A percentile compares a stretch with the other conserved stretches of the same genome.
Evolutionary conservation across 2,113 vertebrate genomes (phyloP).

Genomic region (Stigmatopora nigra): DNA sequence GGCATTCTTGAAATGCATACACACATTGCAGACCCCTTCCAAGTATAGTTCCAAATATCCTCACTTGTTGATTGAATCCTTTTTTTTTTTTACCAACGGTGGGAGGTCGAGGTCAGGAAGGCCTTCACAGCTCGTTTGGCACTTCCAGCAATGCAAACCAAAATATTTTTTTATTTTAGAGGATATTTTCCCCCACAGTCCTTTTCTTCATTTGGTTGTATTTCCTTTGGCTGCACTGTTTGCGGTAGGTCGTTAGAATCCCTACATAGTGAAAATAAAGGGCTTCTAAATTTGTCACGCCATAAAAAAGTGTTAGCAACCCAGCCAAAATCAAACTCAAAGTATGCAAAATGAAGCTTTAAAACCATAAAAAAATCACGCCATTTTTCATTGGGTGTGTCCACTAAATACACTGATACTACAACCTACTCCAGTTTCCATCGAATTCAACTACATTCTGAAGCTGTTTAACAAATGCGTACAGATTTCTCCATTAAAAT

Average conservation of each 20-base stretch:
- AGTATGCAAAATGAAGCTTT: neutral
- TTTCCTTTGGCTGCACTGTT: neutral
- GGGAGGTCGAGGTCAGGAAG: neutral
- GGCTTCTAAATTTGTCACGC: neutral
- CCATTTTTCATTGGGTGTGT: no score
- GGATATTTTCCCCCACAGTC: neutral
- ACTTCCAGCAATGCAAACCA: neutral
- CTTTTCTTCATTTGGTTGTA: neutral
- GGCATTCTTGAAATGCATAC: slow-evolving; percentile 54
- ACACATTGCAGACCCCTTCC: slow-evolving; percentile 48
- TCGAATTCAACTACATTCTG: no score
- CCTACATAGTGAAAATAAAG: neutral
- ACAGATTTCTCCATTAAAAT: no score
- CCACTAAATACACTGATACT: no score
- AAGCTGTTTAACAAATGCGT: no score
- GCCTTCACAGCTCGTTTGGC: neutral
- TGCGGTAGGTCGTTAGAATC: neutral
- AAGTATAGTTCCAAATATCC: slow-evolving; percentile 52
- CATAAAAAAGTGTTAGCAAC: neutral
- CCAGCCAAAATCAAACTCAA: neutral
- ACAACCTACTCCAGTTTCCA: no score
- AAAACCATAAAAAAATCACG: no score
- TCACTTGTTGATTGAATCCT: slow-evolving; percentile 25
- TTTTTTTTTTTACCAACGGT: neutral
- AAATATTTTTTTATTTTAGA: neutral